Percentiles rank a stretch among this genome's conserved stretches.
Conservation (phyloP, 2,888 invertebrate species). For the Clunio marinus region DNA sequence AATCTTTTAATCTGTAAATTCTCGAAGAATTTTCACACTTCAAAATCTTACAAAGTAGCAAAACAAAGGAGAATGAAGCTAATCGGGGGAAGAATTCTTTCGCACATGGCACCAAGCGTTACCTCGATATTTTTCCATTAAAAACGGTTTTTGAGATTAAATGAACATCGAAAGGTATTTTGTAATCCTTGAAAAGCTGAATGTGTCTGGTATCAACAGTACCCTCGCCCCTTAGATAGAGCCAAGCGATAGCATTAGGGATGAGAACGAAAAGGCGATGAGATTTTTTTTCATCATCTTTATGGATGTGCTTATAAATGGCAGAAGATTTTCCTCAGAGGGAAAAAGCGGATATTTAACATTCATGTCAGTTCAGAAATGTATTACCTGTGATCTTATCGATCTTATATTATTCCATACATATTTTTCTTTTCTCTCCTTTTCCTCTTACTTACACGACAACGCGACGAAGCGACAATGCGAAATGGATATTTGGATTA, state of each 20-base stretch:
- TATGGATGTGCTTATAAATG: slow-evolving; percentile 11
- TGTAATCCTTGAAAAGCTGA: slow-evolving; percentile 2
- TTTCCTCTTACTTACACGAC: too few species aligned
- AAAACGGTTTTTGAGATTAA: slow-evolving; percentile 12
- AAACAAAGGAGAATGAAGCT: slow-evolving; percentile 2
- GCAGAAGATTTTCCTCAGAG: not conserved
- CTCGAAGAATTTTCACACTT: too few species aligned
- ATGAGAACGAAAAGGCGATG: slow-evolving; percentile 8
- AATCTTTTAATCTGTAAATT: too few species aligned
- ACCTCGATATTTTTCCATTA: slow-evolving; percentile 25
- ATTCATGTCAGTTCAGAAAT: slow-evolving; percentile 23
- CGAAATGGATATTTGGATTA: slow-evolving; percentile 3
- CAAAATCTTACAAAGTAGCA: not conserved
- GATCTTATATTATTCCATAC: slow-evolving; percentile 13
- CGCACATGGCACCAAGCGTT: slow-evolving; percentile 3
- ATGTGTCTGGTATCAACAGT: not conserved
- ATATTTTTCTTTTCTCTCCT: slow-evolving; percentile 16
- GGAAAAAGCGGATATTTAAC: not conserved
- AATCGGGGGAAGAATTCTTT: not conserved
- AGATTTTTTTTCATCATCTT: slow-evolving; percentile 25
- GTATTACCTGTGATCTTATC: slow-evolving; percentile 26
- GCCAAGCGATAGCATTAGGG: not conserved
- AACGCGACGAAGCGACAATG: too few species aligned
- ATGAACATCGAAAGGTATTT: slow-evolving; percentile 28
- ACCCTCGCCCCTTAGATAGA: not conserved